These are phyloP conservation scores for Meda fulgida DNA, from an alignment of 2,797 vertebrate species.

Conservation along the genomic window DNA sequence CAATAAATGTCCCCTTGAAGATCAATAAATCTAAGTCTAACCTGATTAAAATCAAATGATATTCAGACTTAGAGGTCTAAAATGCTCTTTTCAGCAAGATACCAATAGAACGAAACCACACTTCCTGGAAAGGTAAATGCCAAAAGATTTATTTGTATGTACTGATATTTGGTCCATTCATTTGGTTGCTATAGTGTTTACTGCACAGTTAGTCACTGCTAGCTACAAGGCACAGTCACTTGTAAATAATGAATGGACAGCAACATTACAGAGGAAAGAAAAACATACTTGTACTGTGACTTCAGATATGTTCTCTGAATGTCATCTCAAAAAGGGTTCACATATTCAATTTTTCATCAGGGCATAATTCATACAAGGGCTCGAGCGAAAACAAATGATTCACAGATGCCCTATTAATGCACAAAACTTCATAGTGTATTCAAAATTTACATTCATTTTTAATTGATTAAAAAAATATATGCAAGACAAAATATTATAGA, in stretches of 20 bases:
- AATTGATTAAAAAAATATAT: not conserved
- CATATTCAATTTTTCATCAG: conserved; percentile 5
- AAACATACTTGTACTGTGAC: not conserved
- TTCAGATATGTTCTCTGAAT: conserved; percentile 22
- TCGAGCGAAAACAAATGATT: not conserved
- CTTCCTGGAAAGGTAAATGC: not conserved
- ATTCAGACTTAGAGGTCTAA: not conserved
- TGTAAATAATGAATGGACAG: conserved; percentile 21
- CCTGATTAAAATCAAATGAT: not conserved
- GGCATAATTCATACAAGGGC: not conserved
- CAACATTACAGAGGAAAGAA: not conserved
- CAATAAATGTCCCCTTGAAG: not conserved
- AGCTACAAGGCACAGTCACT: not conserved
- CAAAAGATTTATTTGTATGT: not conserved
- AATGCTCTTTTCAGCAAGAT: not conserved
- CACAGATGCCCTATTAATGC: not conserved
- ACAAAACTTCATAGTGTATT: not conserved
- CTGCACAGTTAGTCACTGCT: not conserved
- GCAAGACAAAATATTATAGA: not conserved
- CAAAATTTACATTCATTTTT: not conserved
- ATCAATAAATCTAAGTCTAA: not conserved
- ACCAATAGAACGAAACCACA: not conserved
- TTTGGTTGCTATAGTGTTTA: conserved; percentile 17
- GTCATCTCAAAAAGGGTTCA: conserved; percentile 4
- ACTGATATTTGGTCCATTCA: not conserved